A percentile compares a stretch with the other conserved stretches of the same genome.
Evolutionary conservation across 2,797 vertebrate genomes (phyloP).

Genomic region (Tadarida brasiliensis): DNA sequence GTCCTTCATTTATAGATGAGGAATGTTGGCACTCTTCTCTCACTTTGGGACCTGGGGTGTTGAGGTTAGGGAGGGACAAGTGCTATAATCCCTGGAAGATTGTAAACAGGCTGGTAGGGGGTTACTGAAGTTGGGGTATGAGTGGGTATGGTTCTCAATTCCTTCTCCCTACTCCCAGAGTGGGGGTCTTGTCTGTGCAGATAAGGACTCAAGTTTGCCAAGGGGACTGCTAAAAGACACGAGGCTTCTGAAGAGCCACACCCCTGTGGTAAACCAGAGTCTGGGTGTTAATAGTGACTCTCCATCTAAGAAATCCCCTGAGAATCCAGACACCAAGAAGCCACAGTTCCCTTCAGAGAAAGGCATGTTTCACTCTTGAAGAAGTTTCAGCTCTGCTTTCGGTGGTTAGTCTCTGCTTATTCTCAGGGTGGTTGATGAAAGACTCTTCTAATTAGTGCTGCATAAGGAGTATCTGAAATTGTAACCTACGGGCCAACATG

Average conservation of each 20-base stretch:
- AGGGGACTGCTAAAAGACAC: background rate
- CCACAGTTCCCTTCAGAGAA: slow-evolving; percentile 62
- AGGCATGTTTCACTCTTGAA: background rate
- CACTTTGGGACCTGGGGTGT: background rate
- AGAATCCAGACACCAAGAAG: slow-evolving; percentile 53
- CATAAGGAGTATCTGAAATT: background rate
- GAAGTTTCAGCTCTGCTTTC: slow-evolving; percentile 76
- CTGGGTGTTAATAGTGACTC: background rate
- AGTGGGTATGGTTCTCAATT: background rate
- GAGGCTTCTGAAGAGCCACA: background rate
- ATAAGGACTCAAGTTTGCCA: background rate
- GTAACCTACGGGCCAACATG: background rate
- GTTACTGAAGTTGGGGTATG: background rate
- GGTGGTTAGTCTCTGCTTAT: slow-evolving; percentile 48
- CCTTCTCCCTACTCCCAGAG: background rate
- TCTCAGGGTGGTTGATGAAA: background rate
- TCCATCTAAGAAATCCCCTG: slow-evolving; percentile 77
- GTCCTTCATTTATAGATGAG: background rate
- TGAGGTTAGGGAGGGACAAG: background rate
- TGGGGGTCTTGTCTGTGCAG: background rate
- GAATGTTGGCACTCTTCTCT: background rate
- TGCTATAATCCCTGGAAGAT: background rate
- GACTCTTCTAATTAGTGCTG: background rate
- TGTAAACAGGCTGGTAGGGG: background rate
- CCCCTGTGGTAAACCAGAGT: slow-evolving; percentile 20